Evolutionary conservation across 2,113 vertebrate genomes (phyloP), one percentile per base, ranked within the genome.

Genomic region (Amphilophus citrinellus): DNA sequence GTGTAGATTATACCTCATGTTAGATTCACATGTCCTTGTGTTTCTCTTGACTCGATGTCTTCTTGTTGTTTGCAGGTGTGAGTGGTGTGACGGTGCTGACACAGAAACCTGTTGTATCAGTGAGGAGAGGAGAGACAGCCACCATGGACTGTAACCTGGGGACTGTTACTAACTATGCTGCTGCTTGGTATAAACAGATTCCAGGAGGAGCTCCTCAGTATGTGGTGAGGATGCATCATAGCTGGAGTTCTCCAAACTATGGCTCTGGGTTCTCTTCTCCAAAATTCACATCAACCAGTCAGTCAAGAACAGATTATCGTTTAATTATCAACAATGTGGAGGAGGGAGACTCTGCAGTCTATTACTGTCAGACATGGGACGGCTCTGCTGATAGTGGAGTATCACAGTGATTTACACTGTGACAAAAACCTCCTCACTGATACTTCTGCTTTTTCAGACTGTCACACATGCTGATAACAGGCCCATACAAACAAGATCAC

Each of bases 61-160:
- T 88, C 80, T 82, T 86, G 42, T 22, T 86, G 73, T 88, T 87
- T 89, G 65, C 91, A 94, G 94, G 80, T 83, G 78, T 85, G 50
- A 79, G 83, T 37, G 77, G 85, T 80, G 88, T 85, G 79, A 91
- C 75, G 15, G 79, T 86, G 78, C 35, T 94, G 84, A 94, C 76
- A 50, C 91, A 94, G 85, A 87, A 44, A 42, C n/a, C 85, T 66
- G 87, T 87, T 61, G 57, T 90, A 79, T 44, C 85, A 1, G 62
- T 86, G 81, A 91, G 3, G 60, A 89, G 2, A 82, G 86, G 84
- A 88, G 77, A 86, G 53, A 89, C 79, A 53, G 88, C 24, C 86
- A 83, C 81, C 80, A 80, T 94, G 60, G 61, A 88, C 68, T 94
- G 90, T 88, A 90, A 92, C 79, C 62, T 89, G 22, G 82, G 86